These are phyloP conservation scores for Sebastes paucispinis DNA, from an alignment of 2,797 vertebrate species.

Conservation along the genomic window DNA sequence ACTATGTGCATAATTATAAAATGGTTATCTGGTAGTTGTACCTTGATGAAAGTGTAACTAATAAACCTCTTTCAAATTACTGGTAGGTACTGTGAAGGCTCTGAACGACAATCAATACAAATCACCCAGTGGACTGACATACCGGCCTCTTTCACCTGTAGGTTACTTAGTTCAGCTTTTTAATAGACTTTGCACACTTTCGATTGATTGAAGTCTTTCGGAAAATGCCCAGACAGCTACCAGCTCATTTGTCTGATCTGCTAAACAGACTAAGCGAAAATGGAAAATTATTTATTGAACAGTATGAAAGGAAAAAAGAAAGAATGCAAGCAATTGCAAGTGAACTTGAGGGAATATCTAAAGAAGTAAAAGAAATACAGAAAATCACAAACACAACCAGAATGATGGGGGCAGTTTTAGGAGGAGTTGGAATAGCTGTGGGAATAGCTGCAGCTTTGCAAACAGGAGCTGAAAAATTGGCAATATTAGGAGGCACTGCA, in stretches of 20 bases:
- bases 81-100: background rate
- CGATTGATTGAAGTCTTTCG: background rate
- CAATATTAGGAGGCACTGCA: accelerated
- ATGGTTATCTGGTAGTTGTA: background rate
- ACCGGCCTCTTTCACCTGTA: background rate
- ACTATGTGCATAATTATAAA: background rate
- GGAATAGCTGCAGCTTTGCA: accelerated
- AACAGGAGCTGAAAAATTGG: accelerated
- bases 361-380: background rate
- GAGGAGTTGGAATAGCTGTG: accelerated
- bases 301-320: background rate
- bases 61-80: background rate
- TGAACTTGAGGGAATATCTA: background rate
- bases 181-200: background rate
- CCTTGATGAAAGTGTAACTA: background rate
- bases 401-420: accelerated
- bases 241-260: background rate
- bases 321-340: background rate
- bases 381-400: accelerated
- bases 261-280: background rate
- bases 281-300: accelerated
- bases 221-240: background rate
- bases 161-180: background rate
- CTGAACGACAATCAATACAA: background rate
- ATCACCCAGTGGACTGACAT: background rate